A percentile compares a stretch with the other conserved stretches of the same genome.
phyloP scores from a whole-genome alignment of 1,140 invertebrate genomes.

The Arctopsyche grandis region DNA sequence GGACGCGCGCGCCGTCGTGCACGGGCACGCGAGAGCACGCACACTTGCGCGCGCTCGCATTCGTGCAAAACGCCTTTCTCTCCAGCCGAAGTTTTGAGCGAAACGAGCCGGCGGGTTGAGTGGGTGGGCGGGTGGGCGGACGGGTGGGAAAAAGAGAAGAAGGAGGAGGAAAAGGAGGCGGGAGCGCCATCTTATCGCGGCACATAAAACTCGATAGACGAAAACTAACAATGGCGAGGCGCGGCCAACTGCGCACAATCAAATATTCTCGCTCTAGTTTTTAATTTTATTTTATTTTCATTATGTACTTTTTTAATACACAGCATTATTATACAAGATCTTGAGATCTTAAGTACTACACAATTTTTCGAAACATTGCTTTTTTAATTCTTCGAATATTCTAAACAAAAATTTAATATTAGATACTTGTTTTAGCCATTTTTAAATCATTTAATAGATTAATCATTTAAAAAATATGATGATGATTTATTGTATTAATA shows the following conservation, averaged over 20 bases:
- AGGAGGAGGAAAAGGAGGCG: not conserved
- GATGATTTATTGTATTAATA: too few species aligned
- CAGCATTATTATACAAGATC: too few species aligned
- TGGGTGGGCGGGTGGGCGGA: not conserved
- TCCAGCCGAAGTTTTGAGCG: conserved; percentile 34
- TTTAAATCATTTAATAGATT: too few species aligned
- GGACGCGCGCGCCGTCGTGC: not conserved
- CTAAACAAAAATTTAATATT: too few species aligned
- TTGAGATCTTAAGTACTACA: too few species aligned
- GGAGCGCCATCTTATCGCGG: conserved; percentile 48
- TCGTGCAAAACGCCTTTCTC: conserved; percentile 34
- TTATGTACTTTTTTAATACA: too few species aligned
- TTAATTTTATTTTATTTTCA: not conserved
- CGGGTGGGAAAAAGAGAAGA: not conserved
- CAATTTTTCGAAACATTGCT: too few species aligned
- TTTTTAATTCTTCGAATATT: too few species aligned
- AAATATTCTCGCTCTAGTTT: not conserved
- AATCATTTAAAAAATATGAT: too few species aligned
- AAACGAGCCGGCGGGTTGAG: conserved; percentile 33
- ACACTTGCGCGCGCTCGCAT: conserved; percentile 3
- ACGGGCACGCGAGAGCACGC: conserved; percentile 15
- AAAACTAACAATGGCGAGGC: conserved; percentile 49
- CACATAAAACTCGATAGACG: conserved; percentile 51
- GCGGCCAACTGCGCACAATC: not conserved
- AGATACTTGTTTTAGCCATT: too few species aligned